Percentiles rank a stretch among this genome's conserved stretches.
These are phyloP conservation scores for Passer domesticus DNA, from an alignment of 2,113 vertebrate species.

Conservation along the genomic window DNA sequence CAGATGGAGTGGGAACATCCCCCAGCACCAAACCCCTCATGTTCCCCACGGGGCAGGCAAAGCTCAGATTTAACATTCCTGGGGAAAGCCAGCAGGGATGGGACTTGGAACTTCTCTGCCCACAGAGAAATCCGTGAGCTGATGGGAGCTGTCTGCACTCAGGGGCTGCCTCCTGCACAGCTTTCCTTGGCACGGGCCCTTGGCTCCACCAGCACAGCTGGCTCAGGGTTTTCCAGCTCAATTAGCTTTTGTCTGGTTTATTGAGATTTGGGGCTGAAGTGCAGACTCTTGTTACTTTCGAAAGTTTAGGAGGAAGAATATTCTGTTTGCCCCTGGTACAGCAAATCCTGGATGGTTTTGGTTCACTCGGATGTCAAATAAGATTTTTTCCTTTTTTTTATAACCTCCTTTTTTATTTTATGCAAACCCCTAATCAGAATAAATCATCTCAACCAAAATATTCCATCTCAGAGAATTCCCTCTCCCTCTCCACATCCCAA, in stretches of 20 bases:
- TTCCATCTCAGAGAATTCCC: not conserved
- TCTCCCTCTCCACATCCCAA: not conserved
- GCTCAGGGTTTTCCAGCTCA: not conserved
- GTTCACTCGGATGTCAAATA: not conserved
- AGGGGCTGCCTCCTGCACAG: not conserved
- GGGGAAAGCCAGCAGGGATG: rapidly evolving
- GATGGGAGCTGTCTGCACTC: not conserved
- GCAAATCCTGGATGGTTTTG: not conserved
- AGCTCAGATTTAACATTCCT: rapidly evolving
- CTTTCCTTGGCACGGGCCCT: not conserved
- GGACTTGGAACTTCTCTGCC: not conserved
- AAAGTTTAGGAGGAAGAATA: not conserved
- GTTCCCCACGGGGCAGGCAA: rapidly evolving
- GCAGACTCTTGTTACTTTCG: not conserved
- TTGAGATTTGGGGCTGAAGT: not conserved
- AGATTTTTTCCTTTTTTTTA: not conserved
- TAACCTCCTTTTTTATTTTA: not conserved
- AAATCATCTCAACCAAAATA: not conserved
- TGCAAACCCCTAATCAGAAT: not conserved
- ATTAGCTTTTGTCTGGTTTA: not conserved
- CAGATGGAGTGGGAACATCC: not conserved
- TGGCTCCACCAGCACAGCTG: not conserved
- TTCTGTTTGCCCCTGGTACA: not conserved
- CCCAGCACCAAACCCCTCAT: not conserved
- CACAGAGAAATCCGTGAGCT: not conserved